phyloP scores from a whole-genome alignment of 64 coral and sea anemone genomes.

The Dendrophyllia cribrosa region DNA sequence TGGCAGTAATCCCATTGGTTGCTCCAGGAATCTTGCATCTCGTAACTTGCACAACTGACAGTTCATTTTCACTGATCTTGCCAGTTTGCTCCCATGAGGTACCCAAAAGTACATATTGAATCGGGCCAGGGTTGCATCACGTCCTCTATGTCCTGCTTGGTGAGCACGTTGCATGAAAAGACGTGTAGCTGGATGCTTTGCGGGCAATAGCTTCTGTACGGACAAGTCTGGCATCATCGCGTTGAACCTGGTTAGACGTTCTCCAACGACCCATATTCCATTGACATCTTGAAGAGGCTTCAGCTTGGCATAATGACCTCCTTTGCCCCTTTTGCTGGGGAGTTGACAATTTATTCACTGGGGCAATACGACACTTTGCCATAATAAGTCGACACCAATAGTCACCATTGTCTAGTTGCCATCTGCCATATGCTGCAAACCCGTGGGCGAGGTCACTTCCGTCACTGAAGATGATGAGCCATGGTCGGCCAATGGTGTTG shows the following conservation, averaged over 20 bases:
- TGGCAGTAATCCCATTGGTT: conserved; percentile 67
- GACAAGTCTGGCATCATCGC: conserved; percentile 52
- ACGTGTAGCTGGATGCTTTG: conserved; percentile 56
- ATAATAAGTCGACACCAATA: conserved; percentile 73
- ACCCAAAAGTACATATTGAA: conserved; percentile 60
- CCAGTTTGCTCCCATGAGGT: conserved; percentile 58
- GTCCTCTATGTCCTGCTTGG: conserved; percentile 54
- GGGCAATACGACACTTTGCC: conserved; percentile 75
- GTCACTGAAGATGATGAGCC: conserved; percentile 71
- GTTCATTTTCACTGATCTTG: conserved; percentile 50
- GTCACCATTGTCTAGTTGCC: conserved; percentile 47
- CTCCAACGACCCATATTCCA: conserved; percentile 61
- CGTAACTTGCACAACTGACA: conserved; percentile 72
- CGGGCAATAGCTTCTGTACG: conserved; percentile 61
- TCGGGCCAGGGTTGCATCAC: conserved; percentile 61
- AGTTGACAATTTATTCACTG: conserved; percentile 73
- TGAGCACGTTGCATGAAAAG: conserved; percentile 78
- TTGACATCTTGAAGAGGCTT: conserved; percentile 33
- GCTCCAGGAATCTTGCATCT: conserved; percentile 46
- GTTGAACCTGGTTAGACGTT: conserved; percentile 57
- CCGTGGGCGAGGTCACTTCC: conserved; percentile 78
- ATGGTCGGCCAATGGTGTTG: conserved; percentile 37
- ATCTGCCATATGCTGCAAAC: conserved; percentile 74
- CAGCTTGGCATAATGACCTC: conserved; percentile 56
- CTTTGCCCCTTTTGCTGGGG: conserved; percentile 46